Base-by-base conservation (phyloP, 2,888 invertebrate genomes). In the Catocala nupta region DNA sequence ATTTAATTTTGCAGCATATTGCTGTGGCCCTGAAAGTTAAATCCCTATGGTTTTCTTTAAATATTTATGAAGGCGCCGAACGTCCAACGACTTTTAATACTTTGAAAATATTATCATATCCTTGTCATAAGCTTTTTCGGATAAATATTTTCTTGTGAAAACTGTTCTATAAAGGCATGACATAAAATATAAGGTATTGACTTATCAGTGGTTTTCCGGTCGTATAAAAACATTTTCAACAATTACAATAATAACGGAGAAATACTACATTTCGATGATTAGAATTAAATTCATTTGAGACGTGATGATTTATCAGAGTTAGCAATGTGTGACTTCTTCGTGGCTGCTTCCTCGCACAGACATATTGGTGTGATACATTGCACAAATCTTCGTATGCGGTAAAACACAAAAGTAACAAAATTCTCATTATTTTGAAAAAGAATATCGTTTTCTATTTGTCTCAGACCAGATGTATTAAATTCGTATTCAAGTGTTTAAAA, bases 311-410 rank as follows among this genome's bases (percentile, higher is more conserved):
- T 91, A 91, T 90, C 87, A 84, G 82, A 74, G 80, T 74, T 63
- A 68, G 75, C 75, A 77, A 70, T 75, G 83, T 83, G 84, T 86
- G 83, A 76, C 84, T 88, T 89, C 89, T 88, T 90, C 86, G 85
- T 84, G 82, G 82, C 77, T 77, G 78, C 79, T 82, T 81, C 85
- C 82, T 80, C 80, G 70, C 77, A 73, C 80, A 79, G 83, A 86
- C 87, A 81, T 89, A 90, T 90, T 87, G 84, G 69, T 82, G 81
- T 91, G 89, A 92, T 90, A 89, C 89, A 91, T 92, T 88, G 83
- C 88, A 83, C 81, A 84, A 86, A 89, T 86, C 81, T 87, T 80
- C 77, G 79, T 82, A 86, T 82, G 82, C 83, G 83, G 83, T 85
- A 73, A 85, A 86, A 82, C 81, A 82, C 74, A 81, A 77, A 86